Evolutionary conservation across 1,140 invertebrate species (phyloP).

Genomic region (Matsumurasca onukii): DNA sequence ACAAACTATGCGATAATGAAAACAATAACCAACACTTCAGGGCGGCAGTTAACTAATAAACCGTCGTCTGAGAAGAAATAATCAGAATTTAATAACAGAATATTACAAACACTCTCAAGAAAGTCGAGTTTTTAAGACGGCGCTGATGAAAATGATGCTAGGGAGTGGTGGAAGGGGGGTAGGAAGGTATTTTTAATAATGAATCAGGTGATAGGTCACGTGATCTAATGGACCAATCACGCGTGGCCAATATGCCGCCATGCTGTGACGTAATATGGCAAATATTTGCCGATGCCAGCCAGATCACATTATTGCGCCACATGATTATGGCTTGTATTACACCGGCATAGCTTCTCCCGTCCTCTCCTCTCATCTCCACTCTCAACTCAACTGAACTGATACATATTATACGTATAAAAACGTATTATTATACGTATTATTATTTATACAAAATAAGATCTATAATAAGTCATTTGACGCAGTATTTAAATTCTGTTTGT

Average conservation of each 20-base stretch:
- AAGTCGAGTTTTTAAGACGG: not conserved
- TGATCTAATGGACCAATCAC: slow-evolving; percentile 23
- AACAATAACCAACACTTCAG: too few relatives aligned
- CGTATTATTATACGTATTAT: too few relatives aligned
- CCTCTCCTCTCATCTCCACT: too few relatives aligned
- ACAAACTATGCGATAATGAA: too few relatives aligned
- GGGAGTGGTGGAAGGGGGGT: not conserved
- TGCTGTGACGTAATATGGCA: slow-evolving; percentile 17
- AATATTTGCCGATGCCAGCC: slow-evolving; percentile 20
- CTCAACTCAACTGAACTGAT: too few relatives aligned
- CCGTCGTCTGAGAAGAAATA: not conserved
- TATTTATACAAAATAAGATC: too few relatives aligned
- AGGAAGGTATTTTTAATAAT: slow-evolving; percentile 10
- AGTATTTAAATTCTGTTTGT: too few relatives aligned
- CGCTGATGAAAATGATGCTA: too few relatives aligned
- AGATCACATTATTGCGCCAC: slow-evolving; percentile 21
- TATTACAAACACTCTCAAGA: not conserved
- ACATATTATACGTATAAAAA: too few relatives aligned
- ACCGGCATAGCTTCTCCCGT: too few relatives aligned
- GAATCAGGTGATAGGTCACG: slow-evolving; percentile 8
- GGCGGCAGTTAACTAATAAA: too few relatives aligned
- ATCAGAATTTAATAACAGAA: slow-evolving; percentile 18
- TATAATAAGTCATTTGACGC: too few relatives aligned
- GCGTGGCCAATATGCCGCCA: slow-evolving; percentile 3
- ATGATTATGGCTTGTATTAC: slow-evolving; percentile 9